Base-by-base conservation (phyloP, 1,140 invertebrate species). In the Drosophila asahinai region DNA sequence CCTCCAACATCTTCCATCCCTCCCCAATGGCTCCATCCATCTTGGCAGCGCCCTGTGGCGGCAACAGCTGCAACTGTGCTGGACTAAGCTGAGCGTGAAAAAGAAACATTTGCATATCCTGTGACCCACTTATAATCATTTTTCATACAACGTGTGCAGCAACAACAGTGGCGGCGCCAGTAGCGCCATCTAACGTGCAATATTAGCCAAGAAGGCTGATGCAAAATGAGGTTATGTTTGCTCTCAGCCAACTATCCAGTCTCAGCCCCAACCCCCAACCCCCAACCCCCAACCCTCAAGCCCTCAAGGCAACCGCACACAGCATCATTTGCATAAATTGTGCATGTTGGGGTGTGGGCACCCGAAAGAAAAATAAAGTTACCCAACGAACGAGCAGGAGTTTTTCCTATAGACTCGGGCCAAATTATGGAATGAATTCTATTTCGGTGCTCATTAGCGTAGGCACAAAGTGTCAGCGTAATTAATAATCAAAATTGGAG, bases 21-120 rank as follows among this genome's bases (percentile, higher is more conserved):
- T 6, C 6, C 12, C 52, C 57, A 64, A 61, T 62, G 65, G 74
- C 65, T 55, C 66, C 71, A 73, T 76, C 71, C 65, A 77, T 76
- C 61, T 67, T 65, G 45, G 61, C 58, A 72, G 51, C 74, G 58
- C 75, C 79, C 82, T 74, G 74, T 79, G 78, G 75, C 68, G 76
- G 73, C 42, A 61, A 77, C 61, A 68, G 60, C 74, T 86, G 60
- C 74, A 80, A 67, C 76, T 74, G 47, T 58, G 67, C 63, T 51
- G 68, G 70, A 70, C 63, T 76, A 66, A 83, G 83, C 71, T 87
- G 75, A 87, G 84, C 86, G 86, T 84, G 86, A 81, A 89, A 87
- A 89, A 89, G 81, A 89, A 90, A 90, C 82, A 90, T 91, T 90
- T 90, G 86, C 86, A 90, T 90, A 91, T 90, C 86, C 86, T 90